A percentile compares a stretch with the other conserved stretches of the same genome.
Evolutionary conservation across 2,888 invertebrate species (phyloP).

Genomic region (Plemyria rubiginata): DNA sequence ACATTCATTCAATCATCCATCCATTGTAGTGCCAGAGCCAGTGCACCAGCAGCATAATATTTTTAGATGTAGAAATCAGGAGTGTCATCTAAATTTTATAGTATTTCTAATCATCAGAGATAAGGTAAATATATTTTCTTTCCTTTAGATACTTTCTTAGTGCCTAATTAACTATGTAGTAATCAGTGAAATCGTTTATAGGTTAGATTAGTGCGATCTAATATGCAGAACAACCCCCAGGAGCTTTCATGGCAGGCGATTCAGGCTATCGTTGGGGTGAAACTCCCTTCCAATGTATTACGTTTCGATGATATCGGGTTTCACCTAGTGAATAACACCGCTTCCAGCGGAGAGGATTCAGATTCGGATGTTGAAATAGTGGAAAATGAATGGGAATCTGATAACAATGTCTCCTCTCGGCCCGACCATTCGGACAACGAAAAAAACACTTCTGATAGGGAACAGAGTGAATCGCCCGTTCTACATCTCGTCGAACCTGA

Average conservation of each 20-base stretch:
- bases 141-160: slow-evolving; percentile 41
- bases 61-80: slow-evolving; percentile 84
- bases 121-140: slow-evolving; percentile 70
- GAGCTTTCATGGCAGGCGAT: slow-evolving; percentile 86
- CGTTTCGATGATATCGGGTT: slow-evolving; percentile 83
- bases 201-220: slow-evolving; percentile 84
- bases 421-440: slow-evolving; percentile 80
- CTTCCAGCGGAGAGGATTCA: slow-evolving; percentile 78
- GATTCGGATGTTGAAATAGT: slow-evolving; percentile 83
- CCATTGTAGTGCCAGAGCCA: slow-evolving; percentile 46
- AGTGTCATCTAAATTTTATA: slow-evolving; percentile 74
- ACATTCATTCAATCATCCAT: slow-evolving; percentile 18
- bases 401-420: slow-evolving; percentile 77
- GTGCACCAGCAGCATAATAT: slow-evolving; percentile 81
- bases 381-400: slow-evolving; percentile 82
- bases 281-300: slow-evolving; percentile 81
- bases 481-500: slow-evolving; percentile 79
- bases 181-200: slow-evolving; percentile 81
- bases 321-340: slow-evolving; percentile 77
- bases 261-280: slow-evolving; percentile 84
- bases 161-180: slow-evolving; percentile 58
- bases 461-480: slow-evolving; percentile 76
- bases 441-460: slow-evolving; percentile 73
- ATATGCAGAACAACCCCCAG: slow-evolving; percentile 86
- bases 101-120: slow-evolving; percentile 63